Evolutionary conservation across 37 sponge, comb jelly and placozoan species (phyloP).

Genomic region (Crambe crambe): DNA sequence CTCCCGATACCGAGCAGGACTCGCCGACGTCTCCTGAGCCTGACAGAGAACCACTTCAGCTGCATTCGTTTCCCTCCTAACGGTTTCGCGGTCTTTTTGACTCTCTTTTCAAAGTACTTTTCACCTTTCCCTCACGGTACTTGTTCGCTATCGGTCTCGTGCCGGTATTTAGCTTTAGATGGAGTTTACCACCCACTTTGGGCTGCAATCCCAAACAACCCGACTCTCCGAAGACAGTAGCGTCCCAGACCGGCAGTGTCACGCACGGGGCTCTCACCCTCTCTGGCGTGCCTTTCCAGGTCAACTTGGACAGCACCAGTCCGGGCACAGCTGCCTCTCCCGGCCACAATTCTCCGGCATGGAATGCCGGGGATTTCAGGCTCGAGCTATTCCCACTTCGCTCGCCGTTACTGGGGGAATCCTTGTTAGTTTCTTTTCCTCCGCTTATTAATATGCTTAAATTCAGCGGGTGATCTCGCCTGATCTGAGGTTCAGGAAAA

Average conservation of each 20-base stretch:
- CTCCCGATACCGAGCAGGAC: neutral
- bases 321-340: conserved; percentile 33
- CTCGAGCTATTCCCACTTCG: conserved; percentile 89
- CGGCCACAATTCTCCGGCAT: conserved; percentile 69
- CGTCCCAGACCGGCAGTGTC: conserved; percentile 3
- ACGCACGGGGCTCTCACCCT: conserved; percentile 82
- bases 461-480: conserved; percentile 88
- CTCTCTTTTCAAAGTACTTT: conserved; percentile 88
- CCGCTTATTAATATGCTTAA: conserved; percentile 94
- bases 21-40: no score
- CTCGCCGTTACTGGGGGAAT: conserved; percentile 91
- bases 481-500: conserved; percentile 58
- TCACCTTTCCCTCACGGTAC: conserved; percentile 77
- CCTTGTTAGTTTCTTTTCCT: conserved; percentile 91
- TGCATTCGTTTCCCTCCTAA: conserved; percentile 72
- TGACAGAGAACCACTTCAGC: no score
- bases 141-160: conserved; percentile 78
- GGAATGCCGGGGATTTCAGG: conserved; percentile 63
- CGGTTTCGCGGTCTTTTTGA: conserved; percentile 82
- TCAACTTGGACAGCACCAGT: conserved; percentile 39
- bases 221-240: conserved; percentile 68
- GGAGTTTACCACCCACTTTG: conserved; percentile 86
- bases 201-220: conserved; percentile 90
- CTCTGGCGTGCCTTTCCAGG: conserved; percentile 75
- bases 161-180: conserved; percentile 62